These are phyloP conservation scores for Uloborus diversus DNA, from an alignment of 1,140 invertebrate genomes.

Conservation along the genomic window DNA sequence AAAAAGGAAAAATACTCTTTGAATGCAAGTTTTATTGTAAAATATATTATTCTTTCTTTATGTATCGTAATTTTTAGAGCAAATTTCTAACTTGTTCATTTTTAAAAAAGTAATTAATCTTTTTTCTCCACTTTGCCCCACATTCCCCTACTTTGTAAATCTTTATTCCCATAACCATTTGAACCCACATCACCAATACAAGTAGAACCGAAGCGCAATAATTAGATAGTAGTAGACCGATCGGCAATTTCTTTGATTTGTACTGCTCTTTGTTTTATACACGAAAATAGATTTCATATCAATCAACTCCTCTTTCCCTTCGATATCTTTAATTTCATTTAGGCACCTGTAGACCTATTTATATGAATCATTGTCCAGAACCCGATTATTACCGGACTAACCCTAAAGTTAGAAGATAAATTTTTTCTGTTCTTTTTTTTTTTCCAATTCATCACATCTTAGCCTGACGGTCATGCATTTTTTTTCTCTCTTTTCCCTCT, in stretches of 20 bases:
- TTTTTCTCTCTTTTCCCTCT: not conserved
- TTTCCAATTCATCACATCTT: too few relatives aligned
- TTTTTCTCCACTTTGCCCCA: not conserved
- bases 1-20: too few relatives aligned
- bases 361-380: conserved; percentile 30
- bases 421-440: not conserved
- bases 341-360: conserved; percentile 18
- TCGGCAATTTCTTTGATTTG: too few relatives aligned
- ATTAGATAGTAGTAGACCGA: too few relatives aligned
- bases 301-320: not conserved
- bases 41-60: too few relatives aligned
- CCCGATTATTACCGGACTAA: conserved; percentile 9
- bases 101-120: not conserved
- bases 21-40: too few relatives aligned
- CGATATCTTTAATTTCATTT: conserved; percentile 40
- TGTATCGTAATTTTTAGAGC: too few relatives aligned
- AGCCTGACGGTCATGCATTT: not conserved
- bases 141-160: not conserved
- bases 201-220: too few relatives aligned
- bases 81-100: not conserved
- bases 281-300: too few relatives aligned
- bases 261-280: too few relatives aligned
- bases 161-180: not conserved
- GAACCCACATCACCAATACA: too few relatives aligned
- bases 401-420: not conserved